These are phyloP conservation scores for Octodon degus DNA, from an alignment of 2,113 vertebrate species.

Conservation along the genomic window DNA sequence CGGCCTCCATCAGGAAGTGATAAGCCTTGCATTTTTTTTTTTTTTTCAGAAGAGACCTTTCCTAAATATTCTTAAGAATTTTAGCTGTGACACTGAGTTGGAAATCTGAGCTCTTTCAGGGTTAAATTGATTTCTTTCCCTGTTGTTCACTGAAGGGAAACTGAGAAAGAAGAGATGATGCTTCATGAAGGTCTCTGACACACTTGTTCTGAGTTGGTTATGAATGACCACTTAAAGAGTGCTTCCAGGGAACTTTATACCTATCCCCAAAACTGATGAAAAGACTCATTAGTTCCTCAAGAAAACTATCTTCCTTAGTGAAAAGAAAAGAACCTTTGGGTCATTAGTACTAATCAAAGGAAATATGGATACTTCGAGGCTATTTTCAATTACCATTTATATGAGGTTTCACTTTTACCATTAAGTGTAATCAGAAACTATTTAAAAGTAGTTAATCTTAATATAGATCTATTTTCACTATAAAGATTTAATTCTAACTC, in stretches of 20 bases:
- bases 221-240: slow-evolving; percentile 2
- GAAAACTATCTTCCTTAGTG: slow-evolving; percentile 57
- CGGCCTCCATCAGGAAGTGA: not conserved
- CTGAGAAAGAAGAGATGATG: not conserved
- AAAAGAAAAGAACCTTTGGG: slow-evolving; percentile 45
- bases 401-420: not conserved
- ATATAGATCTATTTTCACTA: not conserved
- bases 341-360: slow-evolving; percentile 54
- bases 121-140: not conserved
- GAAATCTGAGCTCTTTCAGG: not conserved
- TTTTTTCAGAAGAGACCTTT: not conserved
- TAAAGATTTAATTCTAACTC: slow-evolving; percentile 32
- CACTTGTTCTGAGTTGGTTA: not conserved
- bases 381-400: slow-evolving; percentile 62
- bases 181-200: not conserved
- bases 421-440: slow-evolving; percentile 43
- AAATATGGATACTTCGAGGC: slow-evolving; percentile 43
- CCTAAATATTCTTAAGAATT: not conserved
- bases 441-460: slow-evolving; percentile 28
- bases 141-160: not conserved
- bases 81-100: not conserved
- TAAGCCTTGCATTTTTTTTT: not conserved
- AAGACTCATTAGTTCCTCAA: slow-evolving; percentile 61
- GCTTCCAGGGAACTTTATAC: slow-evolving; percentile 42
- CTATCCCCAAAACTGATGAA: slow-evolving; percentile 34